Evolutionary conservation across 2,113 vertebrate species (phyloP), one percentile per base, ranked within the genome.

Genomic region (Alosa alosa): DNA sequence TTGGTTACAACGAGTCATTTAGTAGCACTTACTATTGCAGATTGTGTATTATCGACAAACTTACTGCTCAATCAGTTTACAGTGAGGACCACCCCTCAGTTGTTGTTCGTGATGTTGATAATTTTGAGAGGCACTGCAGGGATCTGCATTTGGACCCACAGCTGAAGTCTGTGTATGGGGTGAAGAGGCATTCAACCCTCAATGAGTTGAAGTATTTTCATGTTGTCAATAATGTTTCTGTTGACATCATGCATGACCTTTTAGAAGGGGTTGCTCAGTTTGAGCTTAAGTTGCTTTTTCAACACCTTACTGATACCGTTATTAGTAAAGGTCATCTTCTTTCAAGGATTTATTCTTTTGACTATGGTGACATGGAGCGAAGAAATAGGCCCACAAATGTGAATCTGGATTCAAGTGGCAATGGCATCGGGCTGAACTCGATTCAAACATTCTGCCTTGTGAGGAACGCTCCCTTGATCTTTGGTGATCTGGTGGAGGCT

Each of bases 1-100:
- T 91, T 88, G 82, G 55, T 57, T 57, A 57, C 20, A 57, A 57
- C 22, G 55, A 91, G 57, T 86, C 87, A 60, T 89, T 90, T n/a
- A 89, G 81, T 86, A 84, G 88, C 9, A 10, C 11, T 49, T 55
- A 87, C 78, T 88, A 88, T 50, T 89, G 90, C 87, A 41, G 39
- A 10, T 78, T 88, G 44, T 87, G 81, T 85, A n/a, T 88, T 11
- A 85, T 45, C 41, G 44, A 68, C 44, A 85, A 88, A 55, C 18
- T 25, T 36, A 46, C 45, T 68, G 55, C 87, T 47, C 83, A 87
- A 64, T 49, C 78, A 10, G 50, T 87, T 15, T 87, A 49, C 52
- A 60, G 68, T 81, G 83, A 84, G 50, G 68, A 84, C 81, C 49
- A 87, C 83, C 57, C 72, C 15, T 39, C 9, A 15, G 47, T 88